Evolutionary conservation across 2,113 vertebrate genomes (phyloP).

Genomic region (Theristicus caerulescens): DNA sequence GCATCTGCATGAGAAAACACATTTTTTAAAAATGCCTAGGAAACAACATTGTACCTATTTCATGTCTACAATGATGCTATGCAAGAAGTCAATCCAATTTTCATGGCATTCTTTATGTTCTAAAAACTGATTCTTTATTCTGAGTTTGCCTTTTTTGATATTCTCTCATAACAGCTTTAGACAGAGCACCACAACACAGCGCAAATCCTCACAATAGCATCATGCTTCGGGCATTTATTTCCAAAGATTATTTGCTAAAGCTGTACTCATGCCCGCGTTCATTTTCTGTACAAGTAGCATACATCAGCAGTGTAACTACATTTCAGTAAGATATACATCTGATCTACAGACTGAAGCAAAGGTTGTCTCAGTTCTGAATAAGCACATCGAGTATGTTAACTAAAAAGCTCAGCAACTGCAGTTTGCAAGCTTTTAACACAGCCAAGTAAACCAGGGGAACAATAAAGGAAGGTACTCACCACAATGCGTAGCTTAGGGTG

Average conservation of each 20-base stretch:
- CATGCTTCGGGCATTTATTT: conserved; percentile 31
- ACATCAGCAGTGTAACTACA: background rate
- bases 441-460: background rate
- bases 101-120: background rate
- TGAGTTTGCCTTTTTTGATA: background rate
- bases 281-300: conserved; percentile 20
- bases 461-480: background rate
- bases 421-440: background rate
- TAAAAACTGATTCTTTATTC: background rate
- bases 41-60: background rate
- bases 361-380: background rate
- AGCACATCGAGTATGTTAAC: background rate
- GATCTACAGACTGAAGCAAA: background rate
- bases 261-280: background rate
- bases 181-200: background rate
- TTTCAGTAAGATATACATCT: background rate
- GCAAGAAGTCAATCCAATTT: background rate
- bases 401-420: background rate
- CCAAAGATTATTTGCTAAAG: conserved; percentile 37
- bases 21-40: background rate
- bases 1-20: background rate
- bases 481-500: background rate
- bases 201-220: conserved; percentile 52
- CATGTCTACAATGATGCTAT: background rate
- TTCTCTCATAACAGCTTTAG: background rate